A percentile compares a stretch with the other conserved stretches of the same genome.
Conservation (phyloP, 2,113 vertebrate genomes). For the Ancistrus triradiatus region DNA sequence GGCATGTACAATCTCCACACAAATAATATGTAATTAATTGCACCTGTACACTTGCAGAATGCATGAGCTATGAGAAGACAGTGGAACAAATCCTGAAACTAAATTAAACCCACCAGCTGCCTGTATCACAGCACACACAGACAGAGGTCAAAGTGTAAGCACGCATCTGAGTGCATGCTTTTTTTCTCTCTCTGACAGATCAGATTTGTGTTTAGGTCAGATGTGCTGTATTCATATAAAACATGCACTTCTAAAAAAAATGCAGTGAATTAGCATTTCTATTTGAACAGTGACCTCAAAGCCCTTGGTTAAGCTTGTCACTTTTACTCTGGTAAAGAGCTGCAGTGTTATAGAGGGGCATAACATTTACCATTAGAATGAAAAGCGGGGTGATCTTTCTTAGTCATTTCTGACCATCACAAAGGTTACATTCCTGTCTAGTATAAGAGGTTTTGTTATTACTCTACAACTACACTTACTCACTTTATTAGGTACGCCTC, state of each 20-base stretch:
- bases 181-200: conserved; percentile 38
- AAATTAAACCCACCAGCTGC: conserved; percentile 56
- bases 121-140: conserved; percentile 33
- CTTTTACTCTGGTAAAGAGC: background rate
- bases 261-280: conserved; percentile 18
- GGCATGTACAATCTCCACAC: conserved; percentile 7
- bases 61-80: conserved; percentile 24
- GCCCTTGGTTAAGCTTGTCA: conserved; percentile 2
- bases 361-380: no score
- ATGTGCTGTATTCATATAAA: background rate
- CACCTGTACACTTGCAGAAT: conserved; percentile 25
- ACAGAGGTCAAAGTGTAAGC: conserved; percentile 53
- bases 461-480: no score
- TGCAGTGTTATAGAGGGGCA: no score
- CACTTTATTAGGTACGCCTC: no score
- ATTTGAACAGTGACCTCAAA: conserved; percentile 29
- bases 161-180: conserved; percentile 43
- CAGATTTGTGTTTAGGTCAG: conserved; percentile 30
- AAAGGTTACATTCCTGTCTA: no score
- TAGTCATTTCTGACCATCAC: no score
- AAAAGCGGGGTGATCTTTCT: no score
- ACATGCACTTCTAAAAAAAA: conserved; percentile 3
- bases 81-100: conserved; percentile 37
- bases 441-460: no score
- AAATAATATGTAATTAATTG: conserved; percentile 29